Percentiles rank a stretch among this genome's conserved stretches.
Conservation (phyloP, 1,140 invertebrate genomes). For the Bombus impatiens region DNA sequence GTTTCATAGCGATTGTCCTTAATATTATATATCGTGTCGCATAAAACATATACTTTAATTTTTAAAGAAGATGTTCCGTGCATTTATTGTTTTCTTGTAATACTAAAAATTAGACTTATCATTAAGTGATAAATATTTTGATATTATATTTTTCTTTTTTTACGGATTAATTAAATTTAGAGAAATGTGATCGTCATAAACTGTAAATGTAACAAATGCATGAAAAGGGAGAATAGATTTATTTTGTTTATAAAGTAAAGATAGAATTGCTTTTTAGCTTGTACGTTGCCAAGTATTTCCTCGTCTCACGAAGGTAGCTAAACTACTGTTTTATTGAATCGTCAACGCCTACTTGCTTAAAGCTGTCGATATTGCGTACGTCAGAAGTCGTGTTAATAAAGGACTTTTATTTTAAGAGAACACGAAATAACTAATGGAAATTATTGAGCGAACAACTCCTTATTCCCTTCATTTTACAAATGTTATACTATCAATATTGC, state of each 20-base stretch:
- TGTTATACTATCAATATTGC: background rate
- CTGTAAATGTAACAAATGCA: background rate
- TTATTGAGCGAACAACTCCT: background rate
- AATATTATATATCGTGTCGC: background rate
- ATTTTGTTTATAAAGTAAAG: background rate
- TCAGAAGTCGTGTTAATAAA: background rate
- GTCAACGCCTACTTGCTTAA: conserved; percentile 11
- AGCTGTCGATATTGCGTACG: conserved; percentile 7
- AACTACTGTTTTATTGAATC: background rate
- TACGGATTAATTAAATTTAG: no score
- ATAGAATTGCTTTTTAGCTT: background rate
- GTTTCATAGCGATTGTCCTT: background rate
- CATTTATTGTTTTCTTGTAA: no score
- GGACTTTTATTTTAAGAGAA: background rate
- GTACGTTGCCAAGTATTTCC: background rate
- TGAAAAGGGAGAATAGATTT: background rate
- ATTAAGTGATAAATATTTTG: background rate
- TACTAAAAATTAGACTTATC: no score
- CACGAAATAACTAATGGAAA: background rate
- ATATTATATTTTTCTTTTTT: background rate
- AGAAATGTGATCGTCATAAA: no score
- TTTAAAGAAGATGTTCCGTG: background rate
- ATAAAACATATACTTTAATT: background rate
- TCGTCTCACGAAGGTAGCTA: background rate
- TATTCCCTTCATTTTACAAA: background rate